These are phyloP conservation scores for Lochmaea crataegi DNA, from an alignment of 2,888 invertebrate species.

Conservation along the genomic window DNA sequence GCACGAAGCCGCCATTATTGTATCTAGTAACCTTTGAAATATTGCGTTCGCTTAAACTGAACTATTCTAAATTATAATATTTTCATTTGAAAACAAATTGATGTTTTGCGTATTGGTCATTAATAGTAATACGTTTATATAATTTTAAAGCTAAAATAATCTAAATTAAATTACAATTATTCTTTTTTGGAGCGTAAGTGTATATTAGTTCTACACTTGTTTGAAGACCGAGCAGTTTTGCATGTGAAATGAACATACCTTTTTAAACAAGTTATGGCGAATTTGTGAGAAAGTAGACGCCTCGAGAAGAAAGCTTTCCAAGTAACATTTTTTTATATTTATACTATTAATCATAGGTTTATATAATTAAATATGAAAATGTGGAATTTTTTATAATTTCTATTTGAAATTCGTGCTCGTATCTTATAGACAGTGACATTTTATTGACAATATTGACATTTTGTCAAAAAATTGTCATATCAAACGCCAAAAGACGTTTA, in stretches of 20 bases:
- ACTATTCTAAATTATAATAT: background rate
- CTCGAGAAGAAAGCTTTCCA: slow-evolving; percentile 26
- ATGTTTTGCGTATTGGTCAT: background rate
- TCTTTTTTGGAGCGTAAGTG: background rate
- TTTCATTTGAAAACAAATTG: background rate
- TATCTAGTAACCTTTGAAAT: slow-evolving; percentile 26
- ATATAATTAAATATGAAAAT: slow-evolving; percentile 11
- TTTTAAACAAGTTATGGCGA: slow-evolving; percentile 42
- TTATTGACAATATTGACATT: slow-evolving; percentile 48
- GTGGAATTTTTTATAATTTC: slow-evolving; percentile 31
- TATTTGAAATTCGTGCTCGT: slow-evolving; percentile 37
- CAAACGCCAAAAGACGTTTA: slow-evolving; percentile 46
- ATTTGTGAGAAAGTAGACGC: slow-evolving; percentile 42
- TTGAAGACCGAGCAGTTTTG: slow-evolving; percentile 1
- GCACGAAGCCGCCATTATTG: background rate
- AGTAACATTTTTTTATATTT: slow-evolving; percentile 30
- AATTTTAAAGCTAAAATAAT: background rate
- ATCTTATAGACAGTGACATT: slow-evolving; percentile 44
- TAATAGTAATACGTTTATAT: background rate
- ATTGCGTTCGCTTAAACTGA: slow-evolving; percentile 17
- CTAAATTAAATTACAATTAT: background rate
- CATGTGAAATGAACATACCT: slow-evolving; percentile 27
- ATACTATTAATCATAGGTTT: slow-evolving; percentile 13
- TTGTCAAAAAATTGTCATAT: slow-evolving; percentile 47
- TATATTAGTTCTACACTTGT: slow-evolving; percentile 17